These are phyloP conservation scores for Eufriesea mexicana DNA, from an alignment of 1,140 invertebrate genomes.

Conservation along the genomic window DNA sequence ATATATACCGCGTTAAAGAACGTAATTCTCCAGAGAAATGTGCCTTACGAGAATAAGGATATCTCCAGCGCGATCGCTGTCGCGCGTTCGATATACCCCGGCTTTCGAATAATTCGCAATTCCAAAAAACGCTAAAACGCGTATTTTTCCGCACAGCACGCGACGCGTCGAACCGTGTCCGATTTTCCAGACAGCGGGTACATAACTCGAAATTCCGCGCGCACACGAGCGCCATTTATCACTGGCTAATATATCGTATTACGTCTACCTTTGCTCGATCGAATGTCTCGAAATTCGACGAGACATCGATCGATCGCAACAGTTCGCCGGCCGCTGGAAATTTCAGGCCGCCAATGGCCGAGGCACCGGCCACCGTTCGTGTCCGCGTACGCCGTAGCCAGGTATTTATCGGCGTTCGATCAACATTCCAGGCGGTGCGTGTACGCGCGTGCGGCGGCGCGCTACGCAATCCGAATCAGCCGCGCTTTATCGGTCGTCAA, in stretches of 20 bases:
- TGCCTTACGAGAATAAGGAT: too few species aligned
- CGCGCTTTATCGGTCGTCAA: constrained; percentile 66
- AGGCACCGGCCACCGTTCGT: constrained; percentile 1
- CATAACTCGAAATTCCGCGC: neutral
- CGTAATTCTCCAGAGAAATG: too few species aligned
- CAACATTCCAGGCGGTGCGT: constrained; percentile 64
- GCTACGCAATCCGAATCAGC: constrained; percentile 66
- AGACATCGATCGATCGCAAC: constrained; percentile 23
- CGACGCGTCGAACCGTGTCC: neutral
- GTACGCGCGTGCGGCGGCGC: constrained; percentile 55
- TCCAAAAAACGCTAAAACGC: too few species aligned
- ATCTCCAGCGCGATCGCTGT: too few species aligned
- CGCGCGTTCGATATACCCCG: too few species aligned
- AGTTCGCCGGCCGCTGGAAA: constrained; percentile 28
- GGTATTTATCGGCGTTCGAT: constrained; percentile 66
- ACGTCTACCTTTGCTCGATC: neutral
- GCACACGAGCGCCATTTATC: neutral
- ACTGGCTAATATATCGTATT: neutral
- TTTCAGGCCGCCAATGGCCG: constrained; percentile 5
- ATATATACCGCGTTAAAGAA: too few species aligned
- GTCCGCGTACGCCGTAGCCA: constrained; percentile 30
- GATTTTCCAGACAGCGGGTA: neutral
- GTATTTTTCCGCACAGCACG: too few species aligned
- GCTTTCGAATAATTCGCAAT: too few species aligned
- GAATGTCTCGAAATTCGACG: constrained; percentile 21